phyloP scores from a whole-genome alignment of 2,888 invertebrate species.

The Lepas anatifera region DNA sequence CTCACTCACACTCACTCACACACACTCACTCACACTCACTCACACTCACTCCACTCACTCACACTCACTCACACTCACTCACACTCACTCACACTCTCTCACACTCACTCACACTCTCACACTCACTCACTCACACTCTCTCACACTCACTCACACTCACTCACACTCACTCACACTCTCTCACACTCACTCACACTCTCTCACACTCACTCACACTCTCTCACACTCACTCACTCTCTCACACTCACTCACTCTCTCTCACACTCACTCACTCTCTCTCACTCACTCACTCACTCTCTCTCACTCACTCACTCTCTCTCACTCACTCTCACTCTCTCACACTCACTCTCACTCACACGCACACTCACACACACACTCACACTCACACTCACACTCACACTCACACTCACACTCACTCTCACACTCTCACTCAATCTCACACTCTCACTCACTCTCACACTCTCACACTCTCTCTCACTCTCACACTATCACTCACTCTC shows the following conservation, averaged over 20 bases:
- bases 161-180: neutral
- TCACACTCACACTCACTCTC: neutral
- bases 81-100: neutral
- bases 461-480: neutral
- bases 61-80: neutral
- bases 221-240: too few species aligned
- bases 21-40: neutral
- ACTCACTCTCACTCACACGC: neutral
- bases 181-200: neutral
- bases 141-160: neutral
- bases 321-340: neutral
- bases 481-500: neutral
- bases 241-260: neutral
- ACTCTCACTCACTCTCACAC: too few species aligned
- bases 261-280: neutral
- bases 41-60: neutral
- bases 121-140: too few species aligned
- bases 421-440: too few species aligned
- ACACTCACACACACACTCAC: neutral
- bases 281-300: neutral
- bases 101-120: too few species aligned
- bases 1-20: neutral
- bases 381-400: neutral
- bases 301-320: neutral
- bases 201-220: too few species aligned